These are phyloP conservation scores for Actias luna DNA, from an alignment of 2,888 invertebrate species.

Conservation along the genomic window DNA sequence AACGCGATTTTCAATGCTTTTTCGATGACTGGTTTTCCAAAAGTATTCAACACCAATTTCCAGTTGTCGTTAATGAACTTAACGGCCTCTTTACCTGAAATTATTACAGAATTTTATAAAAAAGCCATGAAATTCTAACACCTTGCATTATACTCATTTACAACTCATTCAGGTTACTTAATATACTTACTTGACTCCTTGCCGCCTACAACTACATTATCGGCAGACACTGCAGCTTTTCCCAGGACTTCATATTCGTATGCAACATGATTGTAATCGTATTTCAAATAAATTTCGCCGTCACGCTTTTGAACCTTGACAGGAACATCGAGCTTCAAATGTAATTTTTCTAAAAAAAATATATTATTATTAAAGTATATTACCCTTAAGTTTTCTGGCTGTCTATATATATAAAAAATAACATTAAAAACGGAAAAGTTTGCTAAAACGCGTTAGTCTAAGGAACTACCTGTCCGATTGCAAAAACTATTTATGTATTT, in stretches of 20 bases:
- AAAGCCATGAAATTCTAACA: neutral
- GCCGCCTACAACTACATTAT: conserved; percentile 28
- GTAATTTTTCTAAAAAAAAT: conserved; percentile 35
- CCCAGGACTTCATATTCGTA: conserved; percentile 32
- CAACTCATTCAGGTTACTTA: neutral
- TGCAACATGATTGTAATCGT: conserved; percentile 22
- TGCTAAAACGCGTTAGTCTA: too few relatives aligned
- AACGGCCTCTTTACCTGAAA: conserved; percentile 27
- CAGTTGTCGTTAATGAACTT: conserved; percentile 39
- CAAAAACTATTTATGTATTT: too few relatives aligned
- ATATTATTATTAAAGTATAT: neutral
- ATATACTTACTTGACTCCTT: conserved; percentile 32
- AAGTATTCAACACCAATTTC: conserved; percentile 33
- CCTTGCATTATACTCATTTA: too few relatives aligned
- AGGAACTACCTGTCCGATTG: too few relatives aligned
- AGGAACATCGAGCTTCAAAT: conserved; percentile 27
- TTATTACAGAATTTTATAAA: conserved; percentile 7
- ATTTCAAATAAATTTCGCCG: conserved; percentile 35
- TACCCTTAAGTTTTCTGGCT: too few relatives aligned
- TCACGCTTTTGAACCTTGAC: conserved; percentile 27
- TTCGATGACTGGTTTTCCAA: conserved; percentile 40
- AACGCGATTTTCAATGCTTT: conserved; percentile 39
- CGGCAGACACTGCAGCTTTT: conserved; percentile 27
- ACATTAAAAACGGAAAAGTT: too few relatives aligned
- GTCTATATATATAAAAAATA: too few relatives aligned